Percentiles rank a stretch among this genome's conserved stretches.
These are phyloP conservation scores for Drosophila stalkeri DNA, from an alignment of 2,888 invertebrate species.

Conservation along the genomic window DNA sequence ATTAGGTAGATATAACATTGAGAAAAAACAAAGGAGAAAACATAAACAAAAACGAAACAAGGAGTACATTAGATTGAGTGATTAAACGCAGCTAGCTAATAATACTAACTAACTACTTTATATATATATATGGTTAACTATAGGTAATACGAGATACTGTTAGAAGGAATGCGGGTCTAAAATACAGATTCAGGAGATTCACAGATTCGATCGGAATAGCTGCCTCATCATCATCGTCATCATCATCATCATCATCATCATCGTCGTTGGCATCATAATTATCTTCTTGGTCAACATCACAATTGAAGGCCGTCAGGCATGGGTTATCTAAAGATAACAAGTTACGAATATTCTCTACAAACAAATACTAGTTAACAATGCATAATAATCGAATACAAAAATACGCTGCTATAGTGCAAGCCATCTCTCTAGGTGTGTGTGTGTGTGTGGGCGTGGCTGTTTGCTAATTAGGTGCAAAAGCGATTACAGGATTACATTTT, in stretches of 20 bases:
- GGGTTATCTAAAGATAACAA: conserved; percentile 31
- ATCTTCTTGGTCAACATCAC: conserved; percentile 39
- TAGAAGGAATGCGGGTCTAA: background rate
- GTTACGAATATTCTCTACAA: conserved; percentile 32
- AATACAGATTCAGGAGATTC: conserved; percentile 33
- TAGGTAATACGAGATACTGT: conserved; percentile 22
- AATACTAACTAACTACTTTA: conserved; percentile 10
- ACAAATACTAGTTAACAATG: conserved; percentile 43
- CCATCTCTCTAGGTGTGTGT: background rate
- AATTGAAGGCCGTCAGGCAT: conserved; percentile 46
- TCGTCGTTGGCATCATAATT: conserved; percentile 3
- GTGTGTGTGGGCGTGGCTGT: conserved; percentile 3
- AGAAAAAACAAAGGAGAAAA: background rate
- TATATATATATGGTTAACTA: background rate
- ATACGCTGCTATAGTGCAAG: conserved; percentile 18
- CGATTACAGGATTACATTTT: conserved; percentile 31
- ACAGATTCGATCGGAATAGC: conserved; percentile 27
- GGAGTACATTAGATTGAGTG: background rate
- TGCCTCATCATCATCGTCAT: conserved; percentile 22
- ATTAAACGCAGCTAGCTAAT: conserved; percentile 24
- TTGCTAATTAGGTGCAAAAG: conserved; percentile 10
- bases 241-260: background rate
- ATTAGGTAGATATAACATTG: background rate
- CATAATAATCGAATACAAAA: conserved; percentile 23
- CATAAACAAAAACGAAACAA: background rate